These are phyloP conservation scores for Euura lappo DNA, from an alignment of 1,140 invertebrate species.

Conservation along the genomic window DNA sequence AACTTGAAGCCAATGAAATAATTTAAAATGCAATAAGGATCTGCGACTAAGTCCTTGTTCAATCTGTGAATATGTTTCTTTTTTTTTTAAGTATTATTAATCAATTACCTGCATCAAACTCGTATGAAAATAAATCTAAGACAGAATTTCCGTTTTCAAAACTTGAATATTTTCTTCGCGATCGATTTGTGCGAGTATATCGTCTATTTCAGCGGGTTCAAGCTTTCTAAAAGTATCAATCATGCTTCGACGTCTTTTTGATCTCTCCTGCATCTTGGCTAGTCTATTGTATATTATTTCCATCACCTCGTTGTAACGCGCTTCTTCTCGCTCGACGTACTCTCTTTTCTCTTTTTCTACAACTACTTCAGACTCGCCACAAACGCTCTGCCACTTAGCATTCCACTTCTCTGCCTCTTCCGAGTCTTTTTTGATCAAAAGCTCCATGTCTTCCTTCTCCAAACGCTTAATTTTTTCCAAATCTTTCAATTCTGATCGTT, in stretches of 20 bases:
- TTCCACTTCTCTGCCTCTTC: not conserved
- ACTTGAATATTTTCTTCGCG: not conserved
- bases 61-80: not conserved
- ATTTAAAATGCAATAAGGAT: not conserved
- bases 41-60: not conserved
- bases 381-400: not conserved
- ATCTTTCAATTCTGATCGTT: not conserved
- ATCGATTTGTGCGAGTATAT: not conserved
- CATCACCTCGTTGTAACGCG: not conserved
- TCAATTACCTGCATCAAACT: not conserved
- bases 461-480: not conserved
- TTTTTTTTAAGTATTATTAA: not conserved
- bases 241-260: not conserved
- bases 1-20: constrained; percentile 61
- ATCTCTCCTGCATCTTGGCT: not conserved
- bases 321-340: not conserved
- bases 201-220: not conserved
- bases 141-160: not conserved
- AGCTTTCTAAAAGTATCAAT: not conserved
- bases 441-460: not conserved
- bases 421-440: not conserved
- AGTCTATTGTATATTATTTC: not conserved
- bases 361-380: not conserved
- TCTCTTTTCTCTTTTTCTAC: not conserved
- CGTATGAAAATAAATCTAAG: no score